phyloP scores from a whole-genome alignment of 2,797 vertebrate species.

The Sebastes vulpes region DNA sequence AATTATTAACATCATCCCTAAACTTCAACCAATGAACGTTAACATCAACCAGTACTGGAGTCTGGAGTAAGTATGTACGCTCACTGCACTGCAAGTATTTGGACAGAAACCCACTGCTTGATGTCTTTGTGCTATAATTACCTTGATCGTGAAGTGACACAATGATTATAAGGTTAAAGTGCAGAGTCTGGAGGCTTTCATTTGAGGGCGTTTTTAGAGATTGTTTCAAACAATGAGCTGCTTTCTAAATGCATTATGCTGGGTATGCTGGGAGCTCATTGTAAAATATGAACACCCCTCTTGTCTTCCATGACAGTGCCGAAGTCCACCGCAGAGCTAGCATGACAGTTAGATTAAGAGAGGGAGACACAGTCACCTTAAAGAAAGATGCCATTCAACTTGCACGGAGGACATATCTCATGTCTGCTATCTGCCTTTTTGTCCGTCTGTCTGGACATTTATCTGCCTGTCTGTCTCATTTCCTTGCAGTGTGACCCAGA shows the following conservation, averaged over 20 bases:
- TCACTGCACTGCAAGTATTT: constrained; percentile 36
- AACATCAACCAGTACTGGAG: constrained; percentile 15
- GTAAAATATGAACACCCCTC: constrained; percentile 30
- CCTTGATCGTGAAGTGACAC: constrained; percentile 54
- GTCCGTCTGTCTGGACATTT: constrained; percentile 7
- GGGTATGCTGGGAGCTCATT: constrained; percentile 28
- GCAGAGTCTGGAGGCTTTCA: constrained; percentile 50
- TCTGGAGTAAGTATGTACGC: constrained; percentile 6
- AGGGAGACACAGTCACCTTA: constrained; percentile 56
- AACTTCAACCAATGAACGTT: background rate
- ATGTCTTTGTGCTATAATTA: constrained; percentile 62
- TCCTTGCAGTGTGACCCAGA: constrained; percentile 29
- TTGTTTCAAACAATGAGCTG: constrained; percentile 52
- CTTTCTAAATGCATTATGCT: constrained; percentile 30
- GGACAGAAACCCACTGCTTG: constrained; percentile 54
- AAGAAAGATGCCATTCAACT: constrained; percentile 56
- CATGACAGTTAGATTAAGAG: constrained; percentile 32
- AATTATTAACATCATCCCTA: background rate
- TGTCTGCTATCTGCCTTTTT: constrained; percentile 1
- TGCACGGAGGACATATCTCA: constrained; percentile 16
- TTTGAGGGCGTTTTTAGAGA: constrained; percentile 49
- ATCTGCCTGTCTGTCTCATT: constrained; percentile 12
- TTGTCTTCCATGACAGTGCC: constrained; percentile 29
- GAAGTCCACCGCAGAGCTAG: constrained; percentile 19
- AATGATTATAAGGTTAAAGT: constrained; percentile 67